phyloP scores from a whole-genome alignment of 2,113 vertebrate species.

The Panthera leo region DNA sequence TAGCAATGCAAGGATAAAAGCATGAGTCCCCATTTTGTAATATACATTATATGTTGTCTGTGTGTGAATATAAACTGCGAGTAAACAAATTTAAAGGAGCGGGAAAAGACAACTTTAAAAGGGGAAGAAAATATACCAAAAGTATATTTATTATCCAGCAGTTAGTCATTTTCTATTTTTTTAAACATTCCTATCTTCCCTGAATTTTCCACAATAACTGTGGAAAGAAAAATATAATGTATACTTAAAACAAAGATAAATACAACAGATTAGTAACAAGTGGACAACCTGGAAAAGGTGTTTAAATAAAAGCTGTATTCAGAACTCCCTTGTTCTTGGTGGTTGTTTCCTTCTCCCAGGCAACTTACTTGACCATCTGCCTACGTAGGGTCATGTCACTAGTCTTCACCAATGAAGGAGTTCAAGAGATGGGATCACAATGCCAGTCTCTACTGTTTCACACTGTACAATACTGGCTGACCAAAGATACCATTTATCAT shows the following conservation, averaged over 20 bases:
- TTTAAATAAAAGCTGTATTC: conserved; percentile 16
- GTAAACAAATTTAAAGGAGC: neutral
- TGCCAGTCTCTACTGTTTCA: neutral
- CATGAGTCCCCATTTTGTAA: neutral
- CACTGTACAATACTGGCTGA: neutral
- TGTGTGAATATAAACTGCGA: neutral
- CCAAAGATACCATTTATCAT: neutral
- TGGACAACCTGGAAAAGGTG: neutral
- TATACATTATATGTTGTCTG: neutral
- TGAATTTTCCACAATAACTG: neutral
- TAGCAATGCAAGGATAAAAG: neutral
- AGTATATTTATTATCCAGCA: neutral
- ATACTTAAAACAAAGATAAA: conserved; percentile 19
- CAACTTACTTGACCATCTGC: neutral
- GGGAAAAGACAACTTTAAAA: neutral
- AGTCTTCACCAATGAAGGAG: neutral
- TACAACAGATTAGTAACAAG: neutral
- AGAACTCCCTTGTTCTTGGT: neutral
- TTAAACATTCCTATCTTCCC: neutral
- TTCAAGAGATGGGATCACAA: neutral
- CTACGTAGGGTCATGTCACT: neutral
- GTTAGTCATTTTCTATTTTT: neutral
- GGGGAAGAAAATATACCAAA: neutral
- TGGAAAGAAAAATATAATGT: neutral
- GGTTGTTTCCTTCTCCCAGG: neutral